Base-by-base conservation (phyloP, 2,113 vertebrate genomes). In the Bujurquina vittata region DNA sequence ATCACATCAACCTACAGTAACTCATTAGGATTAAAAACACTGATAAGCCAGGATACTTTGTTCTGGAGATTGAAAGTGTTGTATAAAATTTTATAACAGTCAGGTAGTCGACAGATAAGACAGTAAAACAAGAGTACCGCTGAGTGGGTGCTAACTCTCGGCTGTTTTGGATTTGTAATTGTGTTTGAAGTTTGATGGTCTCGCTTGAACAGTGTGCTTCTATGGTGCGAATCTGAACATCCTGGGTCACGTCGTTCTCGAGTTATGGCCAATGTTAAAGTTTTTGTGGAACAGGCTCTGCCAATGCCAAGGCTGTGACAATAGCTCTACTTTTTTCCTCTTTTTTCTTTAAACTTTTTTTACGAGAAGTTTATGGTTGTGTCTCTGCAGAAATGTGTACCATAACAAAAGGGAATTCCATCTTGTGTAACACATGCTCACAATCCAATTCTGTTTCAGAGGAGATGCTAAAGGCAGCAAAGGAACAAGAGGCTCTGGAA, bases 401-500 rank as follows among this genome's bases (percentile, higher is more conserved):
- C 26, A 49, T 69, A 69, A 29, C 9, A 69, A 72, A 37, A 8
- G 31, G 6, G 26, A 49, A 54, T 72, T 29, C 46, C 33, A n/a
- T 10, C 26, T n/a, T 72, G 76, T 9, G n/a, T 18, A 7, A 17
- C 49, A 59, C 10, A 61, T 46, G 29, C 17, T 43, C 8, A 62
- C 56, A 62, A 22, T 73, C 1, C 74, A 4, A 31, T n/a, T 74
- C 11, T 83, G 56, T 77, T 75, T 75, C 90, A 99, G 98, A 98
- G 58, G 98, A 98, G 87, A 93, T 96, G 77, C 86, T 98, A 85
- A 97, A 94, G 80, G 89, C 97, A 84, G 96, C 97, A 26, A 95
- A 95, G 91, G 97, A 99, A 79, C 97, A 97, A 77, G 61, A 96
- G 87, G 95, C 92, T 2, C 80, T 97, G 78, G 98, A 99, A 83